Conservation (phyloP, 1,140 invertebrate species). For the Medauroidea extradentata region DNA sequence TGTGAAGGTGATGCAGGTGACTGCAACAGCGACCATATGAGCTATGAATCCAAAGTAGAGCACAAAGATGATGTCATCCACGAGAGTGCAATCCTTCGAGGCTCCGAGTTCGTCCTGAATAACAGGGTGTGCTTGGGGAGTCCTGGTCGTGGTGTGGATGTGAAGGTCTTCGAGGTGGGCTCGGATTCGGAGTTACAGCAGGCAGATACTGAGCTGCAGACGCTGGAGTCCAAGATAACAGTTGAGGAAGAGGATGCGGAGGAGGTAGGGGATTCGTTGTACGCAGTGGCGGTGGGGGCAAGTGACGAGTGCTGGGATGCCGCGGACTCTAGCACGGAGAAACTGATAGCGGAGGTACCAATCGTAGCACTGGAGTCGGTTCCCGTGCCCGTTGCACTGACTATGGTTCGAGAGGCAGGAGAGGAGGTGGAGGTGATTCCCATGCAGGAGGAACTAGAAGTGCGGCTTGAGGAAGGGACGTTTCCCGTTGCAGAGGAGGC, state of each 20-base stretch:
- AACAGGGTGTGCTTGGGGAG: background rate
- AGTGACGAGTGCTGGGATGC: constrained; percentile 41
- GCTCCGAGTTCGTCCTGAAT: background rate
- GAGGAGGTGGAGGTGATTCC: constrained; percentile 45
- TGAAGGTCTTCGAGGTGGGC: background rate
- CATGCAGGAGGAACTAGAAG: constrained; percentile 50
- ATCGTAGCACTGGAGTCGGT: constrained; percentile 29
- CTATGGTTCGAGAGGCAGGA: constrained; percentile 16
- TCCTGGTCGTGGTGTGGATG: background rate
- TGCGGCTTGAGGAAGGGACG: constrained; percentile 44
- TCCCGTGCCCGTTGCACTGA: constrained; percentile 23
- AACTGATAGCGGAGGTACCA: constrained; percentile 38
- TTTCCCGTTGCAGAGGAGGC: constrained; percentile 33
- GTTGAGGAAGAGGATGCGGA: constrained; percentile 16
- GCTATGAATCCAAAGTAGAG: constrained; percentile 1
- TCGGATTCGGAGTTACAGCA: background rate
- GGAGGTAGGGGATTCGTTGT: constrained; percentile 3
- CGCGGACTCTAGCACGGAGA: constrained; percentile 45
- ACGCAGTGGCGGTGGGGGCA: background rate
- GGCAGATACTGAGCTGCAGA: background rate
- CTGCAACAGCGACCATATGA: constrained; percentile 1
- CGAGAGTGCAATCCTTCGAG: constrained; percentile 5
- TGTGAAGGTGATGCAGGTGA: background rate
- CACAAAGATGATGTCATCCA: constrained; percentile 9
- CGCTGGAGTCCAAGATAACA: constrained; percentile 18